These are phyloP conservation scores for Drosophila mimetica DNA, from an alignment of 2,888 invertebrate species.

Conservation along the genomic window DNA sequence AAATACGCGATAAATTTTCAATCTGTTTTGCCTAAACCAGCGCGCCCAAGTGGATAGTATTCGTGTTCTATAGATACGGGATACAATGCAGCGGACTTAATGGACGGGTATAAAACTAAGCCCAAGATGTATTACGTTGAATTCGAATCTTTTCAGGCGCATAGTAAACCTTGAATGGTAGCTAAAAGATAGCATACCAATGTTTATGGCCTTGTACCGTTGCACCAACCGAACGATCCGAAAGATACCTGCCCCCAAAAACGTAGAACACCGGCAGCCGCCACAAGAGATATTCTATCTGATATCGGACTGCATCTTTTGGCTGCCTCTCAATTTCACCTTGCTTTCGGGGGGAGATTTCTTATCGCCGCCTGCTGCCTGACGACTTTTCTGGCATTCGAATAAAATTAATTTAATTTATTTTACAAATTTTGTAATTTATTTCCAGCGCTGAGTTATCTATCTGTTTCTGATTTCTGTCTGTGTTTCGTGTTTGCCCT, in stretches of 20 bases:
- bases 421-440: slow-evolving; percentile 64
- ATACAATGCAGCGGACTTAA: slow-evolving; percentile 7
- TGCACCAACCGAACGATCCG: background rate
- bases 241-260: slow-evolving; percentile 11
- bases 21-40: slow-evolving; percentile 29
- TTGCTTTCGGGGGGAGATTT: slow-evolving; percentile 42
- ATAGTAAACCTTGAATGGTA: slow-evolving; percentile 2
- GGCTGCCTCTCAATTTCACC: slow-evolving; percentile 24
- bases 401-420: slow-evolving; percentile 69
- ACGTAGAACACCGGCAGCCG: slow-evolving; percentile 42
- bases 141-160: background rate
- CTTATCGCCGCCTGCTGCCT: slow-evolving; percentile 23
- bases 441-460: slow-evolving; percentile 42
- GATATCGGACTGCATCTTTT: slow-evolving; percentile 53
- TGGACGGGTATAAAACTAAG: background rate
- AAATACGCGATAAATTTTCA: slow-evolving; percentile 72
- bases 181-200: slow-evolving; percentile 21
- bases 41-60: slow-evolving; percentile 18
- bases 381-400: slow-evolving; percentile 37
- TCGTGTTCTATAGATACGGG: slow-evolving; percentile 12
- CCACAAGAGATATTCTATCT: slow-evolving; percentile 66
- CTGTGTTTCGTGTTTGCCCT: slow-evolving; percentile 15
- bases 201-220: slow-evolving; percentile 33
- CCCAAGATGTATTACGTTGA: background rate
- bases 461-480: slow-evolving; percentile 45